Evolutionary conservation across 2,888 invertebrate species (phyloP), one percentile per base, ranked within the genome.

Genomic region (Dugesia japonica): DNA sequence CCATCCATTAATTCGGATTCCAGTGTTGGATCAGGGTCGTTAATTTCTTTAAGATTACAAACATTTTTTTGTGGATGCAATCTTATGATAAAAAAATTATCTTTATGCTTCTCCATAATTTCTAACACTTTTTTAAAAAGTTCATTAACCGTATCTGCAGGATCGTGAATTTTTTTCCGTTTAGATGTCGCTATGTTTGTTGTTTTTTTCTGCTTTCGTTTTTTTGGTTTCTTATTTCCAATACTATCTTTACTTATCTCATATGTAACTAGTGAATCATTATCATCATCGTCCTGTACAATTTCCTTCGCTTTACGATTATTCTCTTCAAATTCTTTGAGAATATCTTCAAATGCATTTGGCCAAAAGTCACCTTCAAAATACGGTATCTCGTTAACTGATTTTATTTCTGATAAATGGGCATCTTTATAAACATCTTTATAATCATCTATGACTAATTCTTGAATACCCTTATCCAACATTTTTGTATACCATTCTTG

Each of bases 401-500:
- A 81, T 80, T 89, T 89, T 81, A 98, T 87, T 85, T 92, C 92
- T 84, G 97, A 97, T 23, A 79, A 79, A 31, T 38, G 71, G 13
- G 78, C 78, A 31, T 78, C 74, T 26, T 33, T 31, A 28, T 71
- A 71, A 28, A 78, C 79, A 74, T 78, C 89, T 88, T 98, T 98
- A 85, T 97, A 99, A 86, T 98, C 98, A 82, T 95, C 89, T 80
- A 99, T 95, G 83, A 95, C 95, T 82, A 95, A 89, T 85, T 99
- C 98, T 82, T 93, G 91, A 83, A 97, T 71, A 17, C 78, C 95
- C 85, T 97, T 98, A 85, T 99, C 97, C 80, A 99, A 88, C 97
- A 99, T 98, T 86, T 94, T 97, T 87, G 95, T 97, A 86, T 99
- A 99, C 98, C 98, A 98, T 85, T 98, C 97, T 86, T 98, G 97